A percentile compares a stretch with the other conserved stretches of the same genome.
phyloP scores from a whole-genome alignment of 2,888 invertebrate species.

The Ganaspis brasiliensis region DNA sequence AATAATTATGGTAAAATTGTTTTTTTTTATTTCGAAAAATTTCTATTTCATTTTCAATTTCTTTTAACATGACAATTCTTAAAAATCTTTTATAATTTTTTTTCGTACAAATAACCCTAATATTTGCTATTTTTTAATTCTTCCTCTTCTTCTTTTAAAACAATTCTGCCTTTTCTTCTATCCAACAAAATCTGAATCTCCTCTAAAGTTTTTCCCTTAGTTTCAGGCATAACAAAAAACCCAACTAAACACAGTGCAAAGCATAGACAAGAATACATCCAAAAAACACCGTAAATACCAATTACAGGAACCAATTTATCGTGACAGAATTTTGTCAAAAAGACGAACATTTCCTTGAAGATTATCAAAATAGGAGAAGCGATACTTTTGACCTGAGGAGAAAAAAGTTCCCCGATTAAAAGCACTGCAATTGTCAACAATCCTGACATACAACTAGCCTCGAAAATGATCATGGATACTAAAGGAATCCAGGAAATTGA shows the following conservation, averaged over 20 bases:
- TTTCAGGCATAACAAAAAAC: constrained; percentile 83
- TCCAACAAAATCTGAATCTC: constrained; percentile 81
- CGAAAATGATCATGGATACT: constrained; percentile 83
- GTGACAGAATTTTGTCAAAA: constrained; percentile 83
- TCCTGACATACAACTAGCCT: constrained; percentile 84
- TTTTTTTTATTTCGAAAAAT: too few relatives aligned
- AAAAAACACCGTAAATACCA: constrained; percentile 83
- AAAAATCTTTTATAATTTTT: too few relatives aligned
- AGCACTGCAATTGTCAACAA: constrained; percentile 85
- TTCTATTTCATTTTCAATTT: too few relatives aligned
- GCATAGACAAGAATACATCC: constrained; percentile 80
- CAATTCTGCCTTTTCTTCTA: constrained; percentile 25
- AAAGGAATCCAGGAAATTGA: constrained; percentile 83
- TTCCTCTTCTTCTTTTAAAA: too few relatives aligned
- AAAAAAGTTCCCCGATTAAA: constrained; percentile 85
- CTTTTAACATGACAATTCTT: too few relatives aligned
- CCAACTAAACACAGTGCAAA: constrained; percentile 82
- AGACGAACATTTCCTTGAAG: constrained; percentile 83
- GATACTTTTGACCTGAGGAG: constrained; percentile 84
- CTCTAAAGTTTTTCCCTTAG: constrained; percentile 84
- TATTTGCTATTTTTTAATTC: too few relatives aligned
- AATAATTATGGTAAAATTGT: too few relatives aligned
- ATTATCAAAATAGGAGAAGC: constrained; percentile 85
- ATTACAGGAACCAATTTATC: constrained; percentile 82
- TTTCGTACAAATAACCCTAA: too few relatives aligned